Evolutionary conservation across 1,140 invertebrate species (phyloP), one percentile per base, ranked within the genome.

Genomic region (Drosophila serrata): DNA sequence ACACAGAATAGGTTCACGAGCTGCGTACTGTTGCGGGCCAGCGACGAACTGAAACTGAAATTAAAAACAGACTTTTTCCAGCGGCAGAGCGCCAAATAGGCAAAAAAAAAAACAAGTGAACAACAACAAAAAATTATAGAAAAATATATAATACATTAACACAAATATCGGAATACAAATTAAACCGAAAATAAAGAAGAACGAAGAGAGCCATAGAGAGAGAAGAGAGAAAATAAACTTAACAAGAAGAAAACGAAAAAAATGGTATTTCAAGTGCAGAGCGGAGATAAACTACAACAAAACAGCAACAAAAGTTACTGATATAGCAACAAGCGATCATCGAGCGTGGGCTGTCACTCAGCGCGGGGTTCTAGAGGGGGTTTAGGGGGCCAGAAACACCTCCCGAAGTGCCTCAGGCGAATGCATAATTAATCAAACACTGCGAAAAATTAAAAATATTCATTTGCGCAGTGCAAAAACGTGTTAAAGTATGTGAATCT

Each of bases 91-190:
- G 72, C 62, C 43, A 49, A 64, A 76, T 61, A 65, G 57, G 57
- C 75, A 22, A 65, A 24, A 68, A 84, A 22, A 65, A 24, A 68
- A 84, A 65, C 55, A 76, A 70, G 58, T 40, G 29, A 51, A n/a
- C 53, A 51, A 33, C 53, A 49, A 33, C 49, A 49, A 84, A 42
- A 64, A 63, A 57, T 59, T 61, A 75, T 67, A 64, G 46, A 62
- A 46, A 79, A 67, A 68, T n/a, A 84, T 59, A 53, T 67, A 76
- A 55, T 81, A 65, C 82, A 81, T 78, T 80, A 81, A 75, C 64
- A 78, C 79, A 68, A 87, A 90, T 81, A 90, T 79, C 70, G 69
- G 65, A 82, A 90, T 82, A 90, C 78, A 90, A 82, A 82, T 78
- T 73, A 73, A 76, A 56, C 55, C 61, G 9, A 42, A 73, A 60